Conservation (phyloP, 2,888 invertebrate genomes). For the Pegoplata infirma region DNA sequence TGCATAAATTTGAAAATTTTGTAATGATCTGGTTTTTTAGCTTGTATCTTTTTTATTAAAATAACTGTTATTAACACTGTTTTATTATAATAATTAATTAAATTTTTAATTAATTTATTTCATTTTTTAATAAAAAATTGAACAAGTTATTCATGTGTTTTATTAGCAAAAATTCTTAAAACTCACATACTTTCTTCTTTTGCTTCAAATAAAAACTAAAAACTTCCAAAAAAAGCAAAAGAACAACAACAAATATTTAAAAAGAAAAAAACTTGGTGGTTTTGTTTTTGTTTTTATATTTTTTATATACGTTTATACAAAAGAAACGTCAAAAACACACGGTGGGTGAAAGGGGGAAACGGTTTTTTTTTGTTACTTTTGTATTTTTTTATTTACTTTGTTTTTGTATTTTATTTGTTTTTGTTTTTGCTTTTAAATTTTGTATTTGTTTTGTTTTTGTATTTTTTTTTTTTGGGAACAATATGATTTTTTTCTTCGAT, state of each 20-base stretch:
- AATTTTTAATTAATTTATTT: not conserved
- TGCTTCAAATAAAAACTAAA: too few relatives aligned
- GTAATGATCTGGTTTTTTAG: not conserved
- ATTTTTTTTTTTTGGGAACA: slow-evolving; percentile 47
- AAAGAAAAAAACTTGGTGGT: slow-evolving; percentile 42
- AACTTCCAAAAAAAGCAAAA: slow-evolving; percentile 44
- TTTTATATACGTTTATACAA: slow-evolving; percentile 31
- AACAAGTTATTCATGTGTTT: slow-evolving; percentile 48
- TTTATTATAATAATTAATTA: not conserved
- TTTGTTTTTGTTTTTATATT: slow-evolving; percentile 52
- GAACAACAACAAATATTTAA: slow-evolving; percentile 20
- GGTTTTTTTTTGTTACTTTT: slow-evolving; percentile 36
- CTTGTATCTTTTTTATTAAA: slow-evolving; percentile 2
- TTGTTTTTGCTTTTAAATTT: not conserved
- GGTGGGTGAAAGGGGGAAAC: slow-evolving; percentile 26
- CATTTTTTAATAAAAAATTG: slow-evolving; percentile 37
- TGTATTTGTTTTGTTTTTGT: not conserved
- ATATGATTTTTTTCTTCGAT: slow-evolving; percentile 36
- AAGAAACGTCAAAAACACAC: slow-evolving; percentile 32
- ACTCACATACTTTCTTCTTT: slow-evolving; percentile 56
- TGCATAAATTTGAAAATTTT: slow-evolving; percentile 9
- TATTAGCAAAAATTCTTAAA: slow-evolving; percentile 40
- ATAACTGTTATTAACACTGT: not conserved
- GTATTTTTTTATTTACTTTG: slow-evolving; percentile 9
- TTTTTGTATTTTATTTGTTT: slow-evolving; percentile 30